Base-by-base conservation (phyloP, 2,888 invertebrate species). In the Xanthorhoe spadicearia region DNA sequence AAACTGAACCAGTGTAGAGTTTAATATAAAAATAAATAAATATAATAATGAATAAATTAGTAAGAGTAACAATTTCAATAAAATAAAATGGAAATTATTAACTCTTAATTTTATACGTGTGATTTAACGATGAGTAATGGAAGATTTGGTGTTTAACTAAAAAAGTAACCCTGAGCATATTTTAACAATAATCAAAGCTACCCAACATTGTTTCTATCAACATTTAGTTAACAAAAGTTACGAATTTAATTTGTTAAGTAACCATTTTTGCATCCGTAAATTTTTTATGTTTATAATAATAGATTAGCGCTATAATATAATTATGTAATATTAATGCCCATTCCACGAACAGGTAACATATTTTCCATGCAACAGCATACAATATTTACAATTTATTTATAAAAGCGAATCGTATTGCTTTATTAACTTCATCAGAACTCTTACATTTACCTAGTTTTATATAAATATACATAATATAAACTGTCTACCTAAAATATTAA, bases 351-450 rank as follows among this genome's bases (percentile, higher is more conserved):
- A 80, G 81, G 74, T 77, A 76, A 71, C 68, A 62, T 75, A 74
- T 78, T 75, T 77, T 79, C 71, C 76, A 79, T 80, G 74, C 74
- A 68, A 69, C 65, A 70, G 78, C 78, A 81, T 77, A 77, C 56
- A 66, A 66, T 81, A 82, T 81, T 74, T 80, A 82, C 82, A 83
- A 72, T 76, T 43, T 72, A 67, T 59, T 52, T 55, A 56, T 82
- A 79, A 82, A 88, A 90, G 90, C 90, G 85, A 86, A 80, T 82
- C 65, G 80, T 91, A 90, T 90, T 90, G 89, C 88, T 90, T 79
- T 66, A 66, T 70, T 77, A 74, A 75, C 57, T 56, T 61, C 38
- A 61, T 69, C 61, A 69, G 61, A 70, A 69, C 70, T 64, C 15
- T 64, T 66, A 59, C 61, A 69, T 61, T 57, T 8, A 18, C 51